Base-by-base conservation (phyloP, 2,888 invertebrate species). In the Drosophila maculinotata region DNA sequence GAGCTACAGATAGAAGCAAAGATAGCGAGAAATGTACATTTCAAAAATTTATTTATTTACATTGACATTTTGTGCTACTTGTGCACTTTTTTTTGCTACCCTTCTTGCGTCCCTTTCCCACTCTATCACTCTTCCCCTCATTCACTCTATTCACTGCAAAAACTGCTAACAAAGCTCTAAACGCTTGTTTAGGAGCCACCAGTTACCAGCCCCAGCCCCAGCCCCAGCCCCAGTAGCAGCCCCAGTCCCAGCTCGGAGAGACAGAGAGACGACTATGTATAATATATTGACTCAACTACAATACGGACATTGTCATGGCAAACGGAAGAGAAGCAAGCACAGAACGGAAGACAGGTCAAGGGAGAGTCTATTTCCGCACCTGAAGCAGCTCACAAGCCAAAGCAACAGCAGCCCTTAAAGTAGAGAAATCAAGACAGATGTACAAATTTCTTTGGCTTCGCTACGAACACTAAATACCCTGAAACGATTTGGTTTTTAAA, bases 41-140 rank as follows among this genome's bases (percentile, higher is more conserved):
- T 85, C 80, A 79, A 79, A 72, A 80, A 80, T 85, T 76, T 80
- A 80, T 80, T 80, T 80, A 80, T 80, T 80, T 85, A 85, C 80
- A 80, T 80, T 80, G 86, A 82, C 86, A 85, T 80, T 80, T 80
- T 80, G 79, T 80, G 80, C 80, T 82, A 85, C 83, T 80, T 82
- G 76, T 79, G 79, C 80, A 85, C 62, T 82, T 85, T 85, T 76
- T 60, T 54, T 25, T 35, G 9, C 31, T 2, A 2, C 15, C 38
- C 12, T 20, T 20, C 20, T 20, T 20, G 20, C 20, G 2, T 20
- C n/a, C 6, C 35, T 20, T 3, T 36, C 14, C 6, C 3, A 3
- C 38, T 25, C 41, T 10, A 9, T 8, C 1, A 7, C 14, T 26
- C n/a, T 12, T 23, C 6, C 33, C 14, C 12, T 30, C 35, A 25